phyloP scores from a whole-genome alignment of 2,888 invertebrate genomes.

The Andrena bucephala region DNA sequence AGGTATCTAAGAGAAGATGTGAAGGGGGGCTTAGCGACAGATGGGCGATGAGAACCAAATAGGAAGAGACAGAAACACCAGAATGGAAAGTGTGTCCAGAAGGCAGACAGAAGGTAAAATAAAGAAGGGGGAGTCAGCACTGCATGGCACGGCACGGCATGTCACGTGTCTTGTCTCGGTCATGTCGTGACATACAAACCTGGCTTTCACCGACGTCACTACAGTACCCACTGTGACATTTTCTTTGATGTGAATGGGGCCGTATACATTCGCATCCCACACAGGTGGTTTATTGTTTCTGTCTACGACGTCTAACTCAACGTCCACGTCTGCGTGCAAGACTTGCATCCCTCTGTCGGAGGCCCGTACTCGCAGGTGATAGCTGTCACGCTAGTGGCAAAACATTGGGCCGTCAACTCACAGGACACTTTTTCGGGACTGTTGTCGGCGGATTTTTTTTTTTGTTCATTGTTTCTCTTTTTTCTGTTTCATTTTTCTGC shows the following conservation, averaged over 20 bases:
- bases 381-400: constrained; percentile 96
- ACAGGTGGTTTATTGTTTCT: constrained; percentile 99
- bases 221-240: constrained; percentile 99
- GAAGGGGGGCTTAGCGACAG: constrained; percentile 5
- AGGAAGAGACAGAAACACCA: not conserved
- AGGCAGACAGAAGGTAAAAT: constrained; percentile 30
- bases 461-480: constrained; percentile 62
- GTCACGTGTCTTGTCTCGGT: constrained; percentile 83
- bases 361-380: constrained; percentile 98
- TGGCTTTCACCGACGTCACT: constrained; percentile 99
- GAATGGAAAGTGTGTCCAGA: not conserved
- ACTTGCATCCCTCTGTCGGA: constrained; percentile 97
- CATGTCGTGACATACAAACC: constrained; percentile 91
- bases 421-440: constrained; percentile 78
- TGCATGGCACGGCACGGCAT: constrained; percentile 82
- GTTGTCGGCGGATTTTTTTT: constrained; percentile 71
- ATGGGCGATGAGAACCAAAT: constrained; percentile 1
- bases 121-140: constrained; percentile 80
- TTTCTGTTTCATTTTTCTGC: constrained; percentile 43
- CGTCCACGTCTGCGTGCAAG: constrained; percentile 97
- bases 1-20: too few species aligned
- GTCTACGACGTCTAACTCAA: constrained; percentile 99
- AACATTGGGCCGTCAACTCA: constrained; percentile 90
- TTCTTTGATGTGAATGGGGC: constrained; percentile 99
- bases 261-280: constrained; percentile 98